Conservation (phyloP, 2,113 vertebrate genomes). For the Podocnemis expansa region DNA sequence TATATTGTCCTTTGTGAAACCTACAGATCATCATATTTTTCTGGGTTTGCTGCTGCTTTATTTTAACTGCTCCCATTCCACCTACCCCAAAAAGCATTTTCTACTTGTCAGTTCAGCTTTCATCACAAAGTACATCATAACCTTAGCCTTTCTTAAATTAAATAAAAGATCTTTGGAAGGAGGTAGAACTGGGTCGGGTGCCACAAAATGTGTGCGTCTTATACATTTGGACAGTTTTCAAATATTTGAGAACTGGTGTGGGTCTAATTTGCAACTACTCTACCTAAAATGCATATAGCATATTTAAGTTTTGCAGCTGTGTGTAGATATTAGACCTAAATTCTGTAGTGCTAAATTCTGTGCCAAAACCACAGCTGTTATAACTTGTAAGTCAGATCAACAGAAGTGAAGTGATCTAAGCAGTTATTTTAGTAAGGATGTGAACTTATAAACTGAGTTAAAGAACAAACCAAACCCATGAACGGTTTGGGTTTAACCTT, state of each 20-base stretch:
- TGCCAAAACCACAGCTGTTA: not conserved
- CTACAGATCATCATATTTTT: not conserved
- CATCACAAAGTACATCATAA: not conserved
- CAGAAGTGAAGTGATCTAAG: not conserved
- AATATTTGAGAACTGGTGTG: not conserved
- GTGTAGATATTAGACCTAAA: not conserved
- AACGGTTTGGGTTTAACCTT: not conserved
- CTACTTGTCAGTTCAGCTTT: not conserved
- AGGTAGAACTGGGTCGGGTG: conserved; percentile 3
- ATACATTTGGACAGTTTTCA: not conserved
- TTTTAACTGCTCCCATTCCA: not conserved
- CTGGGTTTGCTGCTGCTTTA: not conserved
- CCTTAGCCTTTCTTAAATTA: conserved; percentile 8
- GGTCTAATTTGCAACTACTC: not conserved
- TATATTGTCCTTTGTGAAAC: not conserved
- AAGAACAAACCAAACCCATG: not conserved
- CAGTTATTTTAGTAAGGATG: not conserved
- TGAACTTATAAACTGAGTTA: not conserved
- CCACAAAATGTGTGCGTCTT: not conserved
- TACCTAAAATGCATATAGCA: not conserved
- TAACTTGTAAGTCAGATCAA: not conserved
- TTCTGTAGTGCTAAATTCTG: not conserved
- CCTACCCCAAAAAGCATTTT: not conserved
- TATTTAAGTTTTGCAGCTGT: not conserved
- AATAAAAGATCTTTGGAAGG: not conserved